phyloP scores from a whole-genome alignment of 1,140 invertebrate genomes.

The Meloidogyne floridensis region DNA sequence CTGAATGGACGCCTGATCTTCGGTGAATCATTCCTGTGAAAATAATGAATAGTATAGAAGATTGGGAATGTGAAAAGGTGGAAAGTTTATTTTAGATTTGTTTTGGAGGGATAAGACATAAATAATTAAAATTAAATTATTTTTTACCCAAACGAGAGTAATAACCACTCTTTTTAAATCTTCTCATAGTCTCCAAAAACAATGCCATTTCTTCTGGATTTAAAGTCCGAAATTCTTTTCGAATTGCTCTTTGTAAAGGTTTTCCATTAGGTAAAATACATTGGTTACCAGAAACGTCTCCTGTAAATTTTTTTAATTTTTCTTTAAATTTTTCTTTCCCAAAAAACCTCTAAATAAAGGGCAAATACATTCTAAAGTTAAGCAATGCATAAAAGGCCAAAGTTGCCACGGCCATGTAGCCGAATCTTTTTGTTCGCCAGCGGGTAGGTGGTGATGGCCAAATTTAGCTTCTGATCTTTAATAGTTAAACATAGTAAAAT shows the following conservation, averaged over 20 bases:
- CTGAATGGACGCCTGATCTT: conserved; percentile 56
- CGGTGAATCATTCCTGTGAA: conserved; percentile 47
- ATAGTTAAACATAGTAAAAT: too few species aligned
- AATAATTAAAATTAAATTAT: too few species aligned
- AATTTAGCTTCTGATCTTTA: conserved; percentile 30
- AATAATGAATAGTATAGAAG: neutral
- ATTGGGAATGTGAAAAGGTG: too few species aligned
- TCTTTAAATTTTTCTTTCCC: neutral
- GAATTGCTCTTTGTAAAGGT: conserved; percentile 50
- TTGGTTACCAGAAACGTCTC: conserved; percentile 29
- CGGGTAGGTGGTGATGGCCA: conserved; percentile 41
- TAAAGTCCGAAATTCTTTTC: conserved; percentile 67
- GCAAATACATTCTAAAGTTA: conserved; percentile 56
- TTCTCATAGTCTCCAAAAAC: conserved; percentile 46
- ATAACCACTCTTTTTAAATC: conserved; percentile 54
- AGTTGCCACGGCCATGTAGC: conserved; percentile 43
- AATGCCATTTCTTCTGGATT: conserved; percentile 61
- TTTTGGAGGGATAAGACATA: too few species aligned
- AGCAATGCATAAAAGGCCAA: conserved; percentile 49
- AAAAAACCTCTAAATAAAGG: conserved; percentile 42
- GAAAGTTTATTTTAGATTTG: too few species aligned
- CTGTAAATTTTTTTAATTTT: conserved; percentile 25
- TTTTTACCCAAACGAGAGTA: conserved; percentile 46
- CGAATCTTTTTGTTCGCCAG: conserved; percentile 37
- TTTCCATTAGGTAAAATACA: conserved; percentile 57